These are phyloP conservation scores for Porites divaricata DNA, from an alignment of 92 coral and sea anemone species.

Conservation along the genomic window DNA sequence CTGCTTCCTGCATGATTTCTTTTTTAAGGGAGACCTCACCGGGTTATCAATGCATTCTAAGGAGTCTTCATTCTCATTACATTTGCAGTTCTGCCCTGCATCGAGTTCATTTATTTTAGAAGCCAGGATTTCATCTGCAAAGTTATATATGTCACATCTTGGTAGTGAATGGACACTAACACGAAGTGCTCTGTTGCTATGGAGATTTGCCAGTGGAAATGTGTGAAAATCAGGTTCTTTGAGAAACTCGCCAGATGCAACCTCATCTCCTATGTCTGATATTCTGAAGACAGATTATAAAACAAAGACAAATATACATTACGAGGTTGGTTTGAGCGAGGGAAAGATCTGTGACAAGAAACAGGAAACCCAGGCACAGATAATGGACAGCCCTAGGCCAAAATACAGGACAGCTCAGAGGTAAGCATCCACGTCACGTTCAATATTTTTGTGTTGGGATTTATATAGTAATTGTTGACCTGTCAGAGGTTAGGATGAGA, in stretches of 20 bases:
- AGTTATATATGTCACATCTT: constrained; percentile 56
- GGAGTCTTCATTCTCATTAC: neutral
- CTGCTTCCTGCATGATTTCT: constrained; percentile 59
- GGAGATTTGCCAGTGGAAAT: constrained; percentile 77
- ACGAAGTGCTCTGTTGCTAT: constrained; percentile 47
- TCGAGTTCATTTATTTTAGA: constrained; percentile 22
- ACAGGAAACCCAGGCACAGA: too few relatives aligned
- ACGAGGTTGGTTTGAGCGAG: neutral
- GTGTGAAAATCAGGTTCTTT: constrained; percentile 67
- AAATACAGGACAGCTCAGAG: too few relatives aligned
- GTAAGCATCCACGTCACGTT: too few relatives aligned
- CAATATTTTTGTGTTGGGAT: too few relatives aligned
- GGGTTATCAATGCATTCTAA: neutral
- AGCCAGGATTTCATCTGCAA: constrained; percentile 40
- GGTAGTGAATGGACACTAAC: constrained; percentile 81
- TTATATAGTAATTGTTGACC: too few relatives aligned
- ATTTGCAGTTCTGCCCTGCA: neutral
- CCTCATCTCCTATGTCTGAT: constrained; percentile 15
- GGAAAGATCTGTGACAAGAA: neutral
- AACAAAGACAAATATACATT: neutral
- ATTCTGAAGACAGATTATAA: constrained; percentile 19
- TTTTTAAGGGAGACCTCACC: constrained; percentile 68
- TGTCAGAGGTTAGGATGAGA: too few relatives aligned
- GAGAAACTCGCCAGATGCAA: constrained; percentile 39
- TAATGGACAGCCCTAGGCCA: too few relatives aligned